These are phyloP conservation scores for Rhipidura dahli DNA, from an alignment of 2,113 vertebrate genomes.

Conservation along the genomic window DNA sequence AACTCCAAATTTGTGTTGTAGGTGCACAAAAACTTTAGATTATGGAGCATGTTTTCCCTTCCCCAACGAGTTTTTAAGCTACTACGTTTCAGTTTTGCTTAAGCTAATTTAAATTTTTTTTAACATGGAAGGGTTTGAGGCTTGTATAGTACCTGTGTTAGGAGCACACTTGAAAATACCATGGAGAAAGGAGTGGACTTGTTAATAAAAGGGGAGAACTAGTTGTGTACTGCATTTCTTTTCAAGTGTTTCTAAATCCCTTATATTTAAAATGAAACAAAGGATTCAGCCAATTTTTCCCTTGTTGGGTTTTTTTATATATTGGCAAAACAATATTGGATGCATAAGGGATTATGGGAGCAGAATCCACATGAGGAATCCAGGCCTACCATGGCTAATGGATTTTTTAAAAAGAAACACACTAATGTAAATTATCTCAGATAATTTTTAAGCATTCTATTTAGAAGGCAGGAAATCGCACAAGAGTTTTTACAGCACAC, in stretches of 20 bases:
- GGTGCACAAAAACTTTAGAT: not conserved
- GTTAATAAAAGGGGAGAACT: not conserved
- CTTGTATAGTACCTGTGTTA: not conserved
- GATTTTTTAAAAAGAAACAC: not conserved
- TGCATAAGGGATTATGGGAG: not conserved
- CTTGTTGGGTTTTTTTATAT: not conserved
- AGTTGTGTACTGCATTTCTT: not conserved
- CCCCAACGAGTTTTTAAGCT: not conserved
- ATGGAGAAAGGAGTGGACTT: not conserved
- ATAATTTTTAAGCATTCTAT: conserved; percentile 4
- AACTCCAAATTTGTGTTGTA: not conserved
- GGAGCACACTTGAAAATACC: not conserved
- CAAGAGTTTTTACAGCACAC: not conserved
- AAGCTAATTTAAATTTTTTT: not conserved
- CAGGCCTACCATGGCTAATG: not conserved
- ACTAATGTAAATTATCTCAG: not conserved
- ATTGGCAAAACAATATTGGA: not conserved
- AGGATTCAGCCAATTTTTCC: not conserved
- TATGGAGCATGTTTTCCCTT: not conserved
- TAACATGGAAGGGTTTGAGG: not conserved
- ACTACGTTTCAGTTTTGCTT: not conserved
- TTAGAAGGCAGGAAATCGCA: not conserved
- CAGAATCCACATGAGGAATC: not conserved
- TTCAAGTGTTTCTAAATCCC: not conserved
- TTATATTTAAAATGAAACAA: not conserved